Conservation (phyloP, 2,888 invertebrate genomes). For the Argyra leucocephala region DNA sequence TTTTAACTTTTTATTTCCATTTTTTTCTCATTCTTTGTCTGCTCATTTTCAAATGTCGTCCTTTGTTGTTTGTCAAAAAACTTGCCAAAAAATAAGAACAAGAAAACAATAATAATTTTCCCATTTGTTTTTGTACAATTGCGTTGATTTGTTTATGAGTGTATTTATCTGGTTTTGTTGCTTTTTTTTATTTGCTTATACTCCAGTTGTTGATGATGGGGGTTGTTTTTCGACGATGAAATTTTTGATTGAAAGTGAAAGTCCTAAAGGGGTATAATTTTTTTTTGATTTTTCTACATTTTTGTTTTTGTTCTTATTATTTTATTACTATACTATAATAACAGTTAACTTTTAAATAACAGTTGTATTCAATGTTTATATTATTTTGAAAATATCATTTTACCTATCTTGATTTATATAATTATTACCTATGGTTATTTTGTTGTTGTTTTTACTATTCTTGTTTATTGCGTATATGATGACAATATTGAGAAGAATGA, state of each 20-base stretch:
- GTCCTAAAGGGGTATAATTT: slow-evolving; percentile 16
- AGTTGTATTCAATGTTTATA: slow-evolving; percentile 8
- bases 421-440: neutral
- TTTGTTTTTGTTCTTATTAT: neutral
- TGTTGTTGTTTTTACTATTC: neutral
- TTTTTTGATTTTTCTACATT: neutral
- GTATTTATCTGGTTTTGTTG: neutral
- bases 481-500: neutral
- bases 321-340: neutral
- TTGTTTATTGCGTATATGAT: neutral
- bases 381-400: neutral
- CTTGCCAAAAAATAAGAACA: neutral
- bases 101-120: too few species aligned
- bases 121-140: neutral
- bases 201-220: neutral
- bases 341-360: neutral
- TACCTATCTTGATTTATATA: neutral
- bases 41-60: neutral
- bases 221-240: neutral
- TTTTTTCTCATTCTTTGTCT: neutral
- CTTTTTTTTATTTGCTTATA: too few species aligned
- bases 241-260: slow-evolving; percentile 19
- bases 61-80: slow-evolving; percentile 3
- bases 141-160: neutral
- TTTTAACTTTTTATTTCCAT: neutral